Evolutionary conservation across 2,113 vertebrate species (phyloP).

Genomic region (Kryptolebias marmoratus): DNA sequence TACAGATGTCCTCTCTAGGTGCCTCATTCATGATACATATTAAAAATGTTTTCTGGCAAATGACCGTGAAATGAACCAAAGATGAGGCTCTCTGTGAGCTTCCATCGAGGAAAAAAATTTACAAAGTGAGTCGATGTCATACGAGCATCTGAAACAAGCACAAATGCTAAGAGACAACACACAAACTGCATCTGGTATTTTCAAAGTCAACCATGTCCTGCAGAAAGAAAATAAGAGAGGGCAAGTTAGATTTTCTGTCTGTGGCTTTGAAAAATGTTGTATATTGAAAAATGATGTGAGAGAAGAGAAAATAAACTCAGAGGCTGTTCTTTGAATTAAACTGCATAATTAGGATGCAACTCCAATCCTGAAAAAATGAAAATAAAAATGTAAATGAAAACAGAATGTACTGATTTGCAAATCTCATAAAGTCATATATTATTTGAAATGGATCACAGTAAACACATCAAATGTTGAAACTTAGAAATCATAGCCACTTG

Average conservation of each 20-base stretch:
- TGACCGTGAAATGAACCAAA: constrained; percentile 8
- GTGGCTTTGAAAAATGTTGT: constrained; percentile 9
- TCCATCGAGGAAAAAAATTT: constrained; percentile 22
- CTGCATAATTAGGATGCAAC: neutral
- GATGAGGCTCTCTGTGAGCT: constrained; percentile 9
- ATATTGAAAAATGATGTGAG: constrained; percentile 10
- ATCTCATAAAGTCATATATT: too few relatives aligned
- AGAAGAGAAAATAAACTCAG: constrained; percentile 10
- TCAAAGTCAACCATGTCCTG: constrained; percentile 64
- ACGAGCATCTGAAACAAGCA: constrained; percentile 10
- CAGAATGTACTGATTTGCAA: too few relatives aligned
- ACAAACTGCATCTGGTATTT: constrained; percentile 19
- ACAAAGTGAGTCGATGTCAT: constrained; percentile 11
- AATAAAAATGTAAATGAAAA: too few relatives aligned
- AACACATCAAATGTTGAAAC: too few relatives aligned
- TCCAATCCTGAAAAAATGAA: neutral
- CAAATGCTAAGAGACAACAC: constrained; percentile 32
- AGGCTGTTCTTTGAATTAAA: neutral
- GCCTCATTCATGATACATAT: constrained; percentile 16
- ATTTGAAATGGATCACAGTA: too few relatives aligned
- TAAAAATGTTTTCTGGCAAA: constrained; percentile 17
- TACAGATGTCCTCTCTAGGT: constrained; percentile 1
- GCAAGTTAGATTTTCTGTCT: constrained; percentile 35
- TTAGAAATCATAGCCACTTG: too few relatives aligned
- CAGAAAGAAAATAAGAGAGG: constrained; percentile 47